Base-by-base conservation (phyloP, 2,888 invertebrate genomes). In the Sipha maydis region DNA sequence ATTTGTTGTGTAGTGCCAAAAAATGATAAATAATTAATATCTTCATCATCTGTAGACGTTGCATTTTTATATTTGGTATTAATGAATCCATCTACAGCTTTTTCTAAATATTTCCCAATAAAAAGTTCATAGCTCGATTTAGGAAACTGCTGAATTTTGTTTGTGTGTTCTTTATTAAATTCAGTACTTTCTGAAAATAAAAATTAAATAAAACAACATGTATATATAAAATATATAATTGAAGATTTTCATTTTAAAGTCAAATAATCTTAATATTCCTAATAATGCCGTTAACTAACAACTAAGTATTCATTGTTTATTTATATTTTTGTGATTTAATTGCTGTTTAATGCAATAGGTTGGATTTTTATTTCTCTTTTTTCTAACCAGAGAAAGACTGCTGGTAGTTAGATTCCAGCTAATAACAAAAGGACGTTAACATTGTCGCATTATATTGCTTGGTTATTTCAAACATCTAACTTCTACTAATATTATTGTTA, bases 11-110 rank as follows among this genome's bases (percentile, higher is more conserved):
- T 31, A 61, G 80, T 41, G n/a, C 82, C 88, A 67, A 88, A 88
- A 82, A 88, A 88, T 75, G 88, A 71, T 34, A 88, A 88, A 82
- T 88, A 88, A 82, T 88, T 88, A 82, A 88, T 80, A 3, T 88
- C 61, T 75, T 61, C 67, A 28, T 73, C 17, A 0, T 82, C 31
- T 48, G n/a, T 1, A 34, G 71, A 25, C 1, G 25, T 38, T 38
- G 61, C 31, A 31, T 73, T 75, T 48, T 48, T n/a, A 67, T 77
- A 75, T 61, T 80, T 73, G 31, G 67, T 31, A 54, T 61, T 17
- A 25, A 88, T 75, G n/a, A 73, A 88, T 31, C 28, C 21, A 41
- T 82, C 75, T 54, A 88, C 88, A 67, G 82, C 75, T 80, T 61
- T 75, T 82, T 88, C 88, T 34, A 88, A 76, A 80, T 88, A 41